Percentiles rank a stretch among this genome's conserved stretches.
These are phyloP conservation scores for Camponotus vicinus DNA, from an alignment of 1,140 invertebrate genomes.

Conservation along the genomic window DNA sequence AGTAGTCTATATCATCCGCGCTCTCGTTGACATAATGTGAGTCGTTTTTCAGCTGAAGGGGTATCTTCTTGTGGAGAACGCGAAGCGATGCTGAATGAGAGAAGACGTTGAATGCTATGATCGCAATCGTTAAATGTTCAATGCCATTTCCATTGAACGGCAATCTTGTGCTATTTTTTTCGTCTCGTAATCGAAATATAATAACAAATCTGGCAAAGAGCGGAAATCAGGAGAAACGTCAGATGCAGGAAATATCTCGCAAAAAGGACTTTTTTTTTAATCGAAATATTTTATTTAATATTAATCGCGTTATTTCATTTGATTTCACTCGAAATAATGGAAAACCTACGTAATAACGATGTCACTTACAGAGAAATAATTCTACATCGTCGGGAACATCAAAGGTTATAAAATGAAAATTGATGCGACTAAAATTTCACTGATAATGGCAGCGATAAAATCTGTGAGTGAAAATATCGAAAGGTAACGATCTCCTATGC, in stretches of 20 bases:
- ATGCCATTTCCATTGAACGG: not conserved
- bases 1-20: constrained; percentile 54
- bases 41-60: constrained; percentile 38
- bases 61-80: not conserved
- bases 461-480: not conserved
- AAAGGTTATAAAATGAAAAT: constrained; percentile 14
- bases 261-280: not conserved
- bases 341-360: constrained; percentile 5
- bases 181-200: not conserved
- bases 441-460: constrained; percentile 1
- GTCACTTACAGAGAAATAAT: constrained; percentile 22
- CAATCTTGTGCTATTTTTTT: not conserved
- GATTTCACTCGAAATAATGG: not conserved
- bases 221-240: not conserved
- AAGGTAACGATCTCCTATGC: not conserved
- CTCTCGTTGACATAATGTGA: constrained; percentile 56
- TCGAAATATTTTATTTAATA: not conserved
- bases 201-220: not conserved
- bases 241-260: not conserved
- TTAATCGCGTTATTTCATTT: not conserved
- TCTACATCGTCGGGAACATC: not conserved
- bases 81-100: not conserved
- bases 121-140: constrained; percentile 13
- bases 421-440: constrained; percentile 19
- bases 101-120: not conserved